These are phyloP conservation scores for Hephaestus fuliginosus DNA, from an alignment of 2,797 vertebrate genomes.

Conservation along the genomic window DNA sequence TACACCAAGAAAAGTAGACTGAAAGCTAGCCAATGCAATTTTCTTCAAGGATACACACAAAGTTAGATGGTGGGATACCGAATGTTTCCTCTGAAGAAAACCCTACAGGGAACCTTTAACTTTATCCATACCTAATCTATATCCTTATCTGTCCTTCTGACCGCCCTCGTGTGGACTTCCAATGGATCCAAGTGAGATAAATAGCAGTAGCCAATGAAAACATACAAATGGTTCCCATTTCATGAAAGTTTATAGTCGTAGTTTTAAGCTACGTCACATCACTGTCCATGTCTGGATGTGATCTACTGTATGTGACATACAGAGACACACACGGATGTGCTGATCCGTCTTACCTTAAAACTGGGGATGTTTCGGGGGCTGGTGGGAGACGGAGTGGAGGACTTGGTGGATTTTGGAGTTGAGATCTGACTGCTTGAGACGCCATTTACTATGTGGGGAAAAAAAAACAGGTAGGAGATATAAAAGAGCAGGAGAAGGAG, in stretches of 20 bases:
- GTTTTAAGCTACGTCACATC: not conserved
- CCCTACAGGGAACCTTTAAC: not conserved
- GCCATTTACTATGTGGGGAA: slow-evolving; percentile 89
- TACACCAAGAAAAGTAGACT: not conserved
- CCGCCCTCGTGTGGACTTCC: not conserved
- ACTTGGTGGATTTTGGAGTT: slow-evolving; percentile 93
- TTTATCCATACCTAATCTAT: not conserved
- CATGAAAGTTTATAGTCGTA: not conserved
- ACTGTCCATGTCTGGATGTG: not conserved
- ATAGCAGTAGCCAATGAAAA: not conserved
- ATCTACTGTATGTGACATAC: not conserved
- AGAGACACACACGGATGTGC: not conserved
- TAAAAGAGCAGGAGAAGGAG: not conserved
- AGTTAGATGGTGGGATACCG: not conserved
- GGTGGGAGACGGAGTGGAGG: slow-evolving; percentile 95
- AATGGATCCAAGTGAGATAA: not conserved
- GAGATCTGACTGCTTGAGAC: slow-evolving; percentile 92
- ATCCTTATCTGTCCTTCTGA: too few species aligned
- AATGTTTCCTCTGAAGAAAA: not conserved
- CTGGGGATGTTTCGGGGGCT: slow-evolving; percentile 90
- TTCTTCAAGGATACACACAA: not conserved
- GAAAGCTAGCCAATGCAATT: not conserved
- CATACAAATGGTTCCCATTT: not conserved
- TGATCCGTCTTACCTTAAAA: slow-evolving; percentile 88
- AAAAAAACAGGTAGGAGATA: not conserved